A percentile compares a stretch with the other conserved stretches of the same genome.
Conservation (phyloP, 2,888 invertebrate species). For the Phrixothrix hirtus region DNA sequence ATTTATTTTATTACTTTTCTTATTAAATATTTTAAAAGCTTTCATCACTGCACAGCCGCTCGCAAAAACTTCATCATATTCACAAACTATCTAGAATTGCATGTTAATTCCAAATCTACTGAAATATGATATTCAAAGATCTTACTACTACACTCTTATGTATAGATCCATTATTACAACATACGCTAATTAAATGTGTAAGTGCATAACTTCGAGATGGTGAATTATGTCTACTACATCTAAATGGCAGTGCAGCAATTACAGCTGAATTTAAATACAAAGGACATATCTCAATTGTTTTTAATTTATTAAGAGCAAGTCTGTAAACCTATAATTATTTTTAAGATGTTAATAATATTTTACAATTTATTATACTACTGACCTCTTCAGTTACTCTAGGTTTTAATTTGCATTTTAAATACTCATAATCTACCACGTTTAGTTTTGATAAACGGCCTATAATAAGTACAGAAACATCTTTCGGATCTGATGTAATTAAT, state of each 20-base stretch:
- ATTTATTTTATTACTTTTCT: slow-evolving; percentile 57
- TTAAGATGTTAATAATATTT: not conserved
- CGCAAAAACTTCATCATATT: slow-evolving; percentile 74
- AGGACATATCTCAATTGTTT: slow-evolving; percentile 73
- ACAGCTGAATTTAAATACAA: slow-evolving; percentile 77
- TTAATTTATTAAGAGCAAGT: slow-evolving; percentile 66
- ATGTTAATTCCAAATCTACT: too few relatives aligned
- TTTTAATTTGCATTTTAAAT: slow-evolving; percentile 69
- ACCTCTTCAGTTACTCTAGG: slow-evolving; percentile 76
- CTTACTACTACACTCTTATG: not conserved
- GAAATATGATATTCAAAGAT: too few relatives aligned
- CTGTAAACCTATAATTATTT: slow-evolving; percentile 58
- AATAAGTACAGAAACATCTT: slow-evolving; percentile 71
- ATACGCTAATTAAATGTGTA: slow-evolving; percentile 65
- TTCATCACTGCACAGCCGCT: slow-evolving; percentile 80
- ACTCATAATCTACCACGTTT: slow-evolving; percentile 65
- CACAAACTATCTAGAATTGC: slow-evolving; percentile 71
- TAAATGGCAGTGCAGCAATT: slow-evolving; percentile 73
- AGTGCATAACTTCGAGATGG: slow-evolving; percentile 76
- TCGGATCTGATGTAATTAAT: slow-evolving; percentile 65
- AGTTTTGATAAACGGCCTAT: slow-evolving; percentile 80
- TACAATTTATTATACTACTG: slow-evolving; percentile 26
- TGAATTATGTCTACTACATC: slow-evolving; percentile 80
- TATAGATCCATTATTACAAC: not conserved
- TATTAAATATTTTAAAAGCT: slow-evolving; percentile 74